Evolutionary conservation across 2,113 vertebrate genomes (phyloP).

Genomic region (Passer montanus): DNA sequence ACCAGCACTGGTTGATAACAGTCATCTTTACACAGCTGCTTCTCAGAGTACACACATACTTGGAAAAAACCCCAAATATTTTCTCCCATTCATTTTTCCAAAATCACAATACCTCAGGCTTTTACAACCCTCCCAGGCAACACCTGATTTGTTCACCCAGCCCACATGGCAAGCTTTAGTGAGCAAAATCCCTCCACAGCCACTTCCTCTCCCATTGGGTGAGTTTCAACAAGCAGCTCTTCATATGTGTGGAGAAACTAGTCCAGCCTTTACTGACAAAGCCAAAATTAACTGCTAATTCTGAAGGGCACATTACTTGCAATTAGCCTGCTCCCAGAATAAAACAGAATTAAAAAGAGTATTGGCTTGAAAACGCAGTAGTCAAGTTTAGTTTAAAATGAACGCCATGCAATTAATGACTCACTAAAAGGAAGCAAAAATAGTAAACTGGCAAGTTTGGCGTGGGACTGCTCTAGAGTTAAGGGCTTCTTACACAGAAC

Average conservation of each 20-base stretch:
- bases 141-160: neutral
- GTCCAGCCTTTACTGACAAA: constrained; percentile 7
- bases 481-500: constrained; percentile 71
- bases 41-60: neutral
- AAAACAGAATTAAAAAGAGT: constrained; percentile 36
- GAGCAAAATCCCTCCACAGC: neutral
- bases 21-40: neutral
- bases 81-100: neutral
- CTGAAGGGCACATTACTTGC: constrained; percentile 53
- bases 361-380: constrained; percentile 65
- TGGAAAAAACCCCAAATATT: neutral
- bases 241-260: neutral
- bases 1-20: neutral
- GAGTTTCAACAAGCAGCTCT: constrained; percentile 8
- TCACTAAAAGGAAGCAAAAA: constrained; percentile 71
- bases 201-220: neutral
- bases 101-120: neutral
- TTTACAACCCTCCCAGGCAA: neutral
- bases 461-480: constrained; percentile 70
- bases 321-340: constrained; percentile 17
- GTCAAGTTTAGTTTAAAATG: constrained; percentile 66
- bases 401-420: constrained; percentile 79
- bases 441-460: constrained; percentile 72
- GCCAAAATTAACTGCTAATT: constrained; percentile 14
- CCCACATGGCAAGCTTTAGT: neutral